Evolutionary conservation across 2,888 invertebrate genomes (phyloP), one percentile per base, ranked within the genome.

Genomic region (Amphipoea lucens): DNA sequence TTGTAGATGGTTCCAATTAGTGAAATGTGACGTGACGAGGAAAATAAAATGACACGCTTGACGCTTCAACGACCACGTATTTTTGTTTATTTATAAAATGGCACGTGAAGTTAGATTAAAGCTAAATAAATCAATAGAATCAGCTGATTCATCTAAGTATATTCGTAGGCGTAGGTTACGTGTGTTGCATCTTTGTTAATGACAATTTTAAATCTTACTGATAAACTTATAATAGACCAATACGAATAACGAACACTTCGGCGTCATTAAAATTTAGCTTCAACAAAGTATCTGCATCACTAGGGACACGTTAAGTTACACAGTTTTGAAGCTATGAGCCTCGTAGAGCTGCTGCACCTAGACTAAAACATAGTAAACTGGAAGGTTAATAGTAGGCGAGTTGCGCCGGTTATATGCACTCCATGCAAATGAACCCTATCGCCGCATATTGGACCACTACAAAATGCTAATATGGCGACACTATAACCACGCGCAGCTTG

Each of bases 381-480:
- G 72, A 63, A 69, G 83, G 72, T 83, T 86, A 65, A 72, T 69
- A 76, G 72, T 60, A 29, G 65, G 66, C 70, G 20, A 72, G n/a
- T 65, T 79, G 81, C 74, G 63, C 65, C 42, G 74, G 74, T 87
- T 79, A 86, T 75, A 68, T 70, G 76, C 66, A 68, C 78, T 72
- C 23, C 54, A 87, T 87, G 82, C 78, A 87, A 87, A 86, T 87
- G 23, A 65, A 54, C 66, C 29, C 60, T 68, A 62, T 62, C 66
- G 42, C 45, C 42, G 67, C 57, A 36, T 68, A 78, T 63, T 83
- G 71, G 78, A 72, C 63, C 42, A 82, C 73, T 69, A 63, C 67
- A 20, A 73, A 70, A 82, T 82, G 70, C 73, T 78, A 85, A 84
- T 74, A 84, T 65, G 12, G 29, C 74, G n/a, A 9, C 68, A 63